Percentiles rank a stretch among this genome's conserved stretches.
Evolutionary conservation across 2,113 vertebrate species (phyloP).

Genomic region (Apistogramma diplotaenia): DNA sequence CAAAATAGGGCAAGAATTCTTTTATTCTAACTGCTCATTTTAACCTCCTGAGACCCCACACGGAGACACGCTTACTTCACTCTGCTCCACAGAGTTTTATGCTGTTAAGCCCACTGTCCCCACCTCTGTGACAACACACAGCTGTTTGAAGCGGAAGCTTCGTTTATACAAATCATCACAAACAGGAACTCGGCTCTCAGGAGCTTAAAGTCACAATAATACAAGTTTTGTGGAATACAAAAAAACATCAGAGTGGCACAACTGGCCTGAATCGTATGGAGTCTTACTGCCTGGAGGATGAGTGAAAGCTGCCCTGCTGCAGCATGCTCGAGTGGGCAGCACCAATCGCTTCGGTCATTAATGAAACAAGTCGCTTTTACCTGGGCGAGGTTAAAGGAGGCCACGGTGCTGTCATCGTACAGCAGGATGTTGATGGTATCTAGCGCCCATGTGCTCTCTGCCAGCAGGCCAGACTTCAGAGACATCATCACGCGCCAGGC

Average conservation of each 20-base stretch:
- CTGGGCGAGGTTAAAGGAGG: conserved; percentile 96
- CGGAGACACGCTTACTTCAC: too few species aligned
- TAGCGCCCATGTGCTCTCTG: conserved; percentile 97
- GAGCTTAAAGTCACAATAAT: too few species aligned
- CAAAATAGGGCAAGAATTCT: not conserved
- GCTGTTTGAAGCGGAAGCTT: too few species aligned
- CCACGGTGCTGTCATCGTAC: conserved; percentile 95
- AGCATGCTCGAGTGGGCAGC: not conserved
- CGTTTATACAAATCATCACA: too few species aligned
- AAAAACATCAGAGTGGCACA: not conserved
- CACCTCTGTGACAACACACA: too few species aligned
- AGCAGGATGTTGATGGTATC: conserved; percentile 98
- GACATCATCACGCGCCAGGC: conserved; percentile 99
- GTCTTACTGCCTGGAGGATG: not conserved
- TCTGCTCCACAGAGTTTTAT: too few species aligned
- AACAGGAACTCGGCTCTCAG: too few species aligned
- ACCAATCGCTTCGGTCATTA: not conserved
- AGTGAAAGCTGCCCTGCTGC: not conserved
- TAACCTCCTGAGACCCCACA: too few species aligned
- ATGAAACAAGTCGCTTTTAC: conserved; percentile 66
- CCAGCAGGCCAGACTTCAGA: conserved; percentile 95
- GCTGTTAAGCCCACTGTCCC: too few species aligned
- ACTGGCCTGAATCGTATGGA: not conserved
- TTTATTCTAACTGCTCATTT: not conserved
- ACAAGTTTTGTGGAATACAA: not conserved